phyloP scores from a whole-genome alignment of 2,888 invertebrate species.

The Liopterus haemorrhoidalis region DNA sequence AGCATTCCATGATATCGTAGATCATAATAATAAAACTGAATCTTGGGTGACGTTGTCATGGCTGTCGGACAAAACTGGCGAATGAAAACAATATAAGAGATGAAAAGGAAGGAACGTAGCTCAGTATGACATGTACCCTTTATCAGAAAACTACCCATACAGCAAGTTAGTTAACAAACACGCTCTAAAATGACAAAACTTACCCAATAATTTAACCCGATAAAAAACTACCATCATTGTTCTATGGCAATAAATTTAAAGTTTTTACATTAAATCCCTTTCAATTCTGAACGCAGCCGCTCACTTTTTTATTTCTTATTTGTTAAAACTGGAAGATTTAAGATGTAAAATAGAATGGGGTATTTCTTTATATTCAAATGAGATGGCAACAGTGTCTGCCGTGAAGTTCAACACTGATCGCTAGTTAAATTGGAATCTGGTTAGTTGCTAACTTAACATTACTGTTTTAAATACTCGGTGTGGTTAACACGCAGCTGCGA shows the following conservation, averaged over 20 bases:
- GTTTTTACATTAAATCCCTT: constrained; percentile 48
- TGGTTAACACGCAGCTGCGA: background rate
- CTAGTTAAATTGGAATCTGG: constrained; percentile 22
- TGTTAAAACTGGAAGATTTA: constrained; percentile 37
- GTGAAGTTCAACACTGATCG: constrained; percentile 11
- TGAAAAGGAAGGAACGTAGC: no score
- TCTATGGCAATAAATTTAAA: constrained; percentile 47
- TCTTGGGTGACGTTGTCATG: no score
- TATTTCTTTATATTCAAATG: constrained; percentile 47
- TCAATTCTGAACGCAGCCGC: constrained; percentile 42
- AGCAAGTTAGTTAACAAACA: constrained; percentile 23
- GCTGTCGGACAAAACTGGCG: no score
- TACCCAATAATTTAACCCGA: constrained; percentile 48
- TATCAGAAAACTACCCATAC: no score
- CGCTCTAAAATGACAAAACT: constrained; percentile 44
- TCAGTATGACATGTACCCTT: no score
- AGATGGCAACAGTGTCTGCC: constrained; percentile 26
- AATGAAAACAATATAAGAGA: no score
- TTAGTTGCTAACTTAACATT: constrained; percentile 19
- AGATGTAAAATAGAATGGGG: constrained; percentile 44
- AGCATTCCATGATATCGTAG: no score
- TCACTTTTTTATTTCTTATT: constrained; percentile 11
- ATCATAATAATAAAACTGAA: no score
- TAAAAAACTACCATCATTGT: constrained; percentile 49
- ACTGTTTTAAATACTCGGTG: background rate